phyloP scores from a whole-genome alignment of 35 echinoderm and acorn worm genomes.

The Ophiothrix spiculata region DNA sequence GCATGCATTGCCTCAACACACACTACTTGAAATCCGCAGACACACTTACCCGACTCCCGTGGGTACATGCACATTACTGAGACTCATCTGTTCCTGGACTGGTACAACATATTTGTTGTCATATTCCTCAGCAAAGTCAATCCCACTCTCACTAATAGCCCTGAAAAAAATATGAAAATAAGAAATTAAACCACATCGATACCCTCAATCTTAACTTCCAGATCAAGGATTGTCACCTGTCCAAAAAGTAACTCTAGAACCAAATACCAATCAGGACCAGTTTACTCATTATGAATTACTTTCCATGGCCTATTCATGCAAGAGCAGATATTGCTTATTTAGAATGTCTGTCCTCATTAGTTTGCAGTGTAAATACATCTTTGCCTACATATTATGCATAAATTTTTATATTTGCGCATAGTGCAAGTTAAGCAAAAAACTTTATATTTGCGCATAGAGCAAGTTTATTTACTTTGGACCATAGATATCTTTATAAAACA shows the following conservation, averaged over 20 bases:
- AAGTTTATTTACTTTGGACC: no score
- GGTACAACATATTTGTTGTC: background rate
- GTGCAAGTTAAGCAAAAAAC: no score
- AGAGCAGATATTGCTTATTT: background rate
- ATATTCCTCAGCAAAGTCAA: background rate
- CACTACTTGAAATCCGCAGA: no score
- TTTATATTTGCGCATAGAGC: no score
- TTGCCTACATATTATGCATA: no score
- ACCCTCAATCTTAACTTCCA: background rate
- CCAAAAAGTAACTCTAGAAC: no score
- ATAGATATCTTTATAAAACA: no score
- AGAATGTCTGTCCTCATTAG: background rate
- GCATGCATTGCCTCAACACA: background rate
- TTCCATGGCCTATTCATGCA: background rate
- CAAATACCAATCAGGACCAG: no score
- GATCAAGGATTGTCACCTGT: background rate
- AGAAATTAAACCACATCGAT: background rate
- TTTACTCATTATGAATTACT: no score
- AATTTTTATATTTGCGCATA: no score
- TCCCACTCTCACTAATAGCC: background rate
- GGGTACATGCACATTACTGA: background rate
- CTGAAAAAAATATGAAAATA: background rate
- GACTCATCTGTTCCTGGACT: background rate
- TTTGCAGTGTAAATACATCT: no score
- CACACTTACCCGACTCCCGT: background rate